phyloP scores from a whole-genome alignment of 2,113 vertebrate species.

The Holacanthus passer region DNA sequence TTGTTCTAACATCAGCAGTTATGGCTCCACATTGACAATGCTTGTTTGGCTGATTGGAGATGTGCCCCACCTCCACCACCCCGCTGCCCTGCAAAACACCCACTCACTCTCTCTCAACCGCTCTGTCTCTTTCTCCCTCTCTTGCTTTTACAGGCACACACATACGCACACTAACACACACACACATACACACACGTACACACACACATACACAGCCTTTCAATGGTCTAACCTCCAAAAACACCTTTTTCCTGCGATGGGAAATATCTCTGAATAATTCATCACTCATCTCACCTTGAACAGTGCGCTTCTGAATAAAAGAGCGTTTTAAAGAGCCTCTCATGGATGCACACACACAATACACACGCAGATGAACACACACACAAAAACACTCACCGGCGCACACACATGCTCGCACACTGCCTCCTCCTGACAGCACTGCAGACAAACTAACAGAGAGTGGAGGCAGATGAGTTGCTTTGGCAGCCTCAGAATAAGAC shows the following conservation, averaged over 20 bases:
- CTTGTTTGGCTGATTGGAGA: conserved; percentile 69
- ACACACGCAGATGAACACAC: conserved; percentile 46
- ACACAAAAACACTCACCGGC: conserved; percentile 15
- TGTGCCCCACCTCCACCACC: conserved; percentile 60
- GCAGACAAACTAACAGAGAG: conserved; percentile 74
- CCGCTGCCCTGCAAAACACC: conserved; percentile 67
- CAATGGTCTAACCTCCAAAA: conserved; percentile 77
- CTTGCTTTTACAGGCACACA: conserved; percentile 40
- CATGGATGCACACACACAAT: conserved; percentile 56
- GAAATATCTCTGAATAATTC: conserved; percentile 82
- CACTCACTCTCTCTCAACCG: conserved; percentile 46
- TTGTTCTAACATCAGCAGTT: conserved; percentile 71
- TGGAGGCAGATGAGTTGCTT: conserved; percentile 77
- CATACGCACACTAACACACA: conserved; percentile 22
- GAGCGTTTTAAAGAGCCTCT: conserved; percentile 77
- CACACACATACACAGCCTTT: conserved; percentile 51
- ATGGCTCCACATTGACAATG: conserved; percentile 58
- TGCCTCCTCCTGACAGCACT: conserved; percentile 68
- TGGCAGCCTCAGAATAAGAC: conserved; percentile 69
- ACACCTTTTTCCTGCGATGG: conserved; percentile 71
- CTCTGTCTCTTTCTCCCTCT: conserved; percentile 20
- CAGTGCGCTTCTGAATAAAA: conserved; percentile 76
- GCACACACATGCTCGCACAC: conserved; percentile 23
- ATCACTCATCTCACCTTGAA: conserved; percentile 81
- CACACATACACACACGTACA: conserved; percentile 29